Evolutionary conservation across 2,113 vertebrate species (phyloP).

Genomic region (Candoia aspera): DNA sequence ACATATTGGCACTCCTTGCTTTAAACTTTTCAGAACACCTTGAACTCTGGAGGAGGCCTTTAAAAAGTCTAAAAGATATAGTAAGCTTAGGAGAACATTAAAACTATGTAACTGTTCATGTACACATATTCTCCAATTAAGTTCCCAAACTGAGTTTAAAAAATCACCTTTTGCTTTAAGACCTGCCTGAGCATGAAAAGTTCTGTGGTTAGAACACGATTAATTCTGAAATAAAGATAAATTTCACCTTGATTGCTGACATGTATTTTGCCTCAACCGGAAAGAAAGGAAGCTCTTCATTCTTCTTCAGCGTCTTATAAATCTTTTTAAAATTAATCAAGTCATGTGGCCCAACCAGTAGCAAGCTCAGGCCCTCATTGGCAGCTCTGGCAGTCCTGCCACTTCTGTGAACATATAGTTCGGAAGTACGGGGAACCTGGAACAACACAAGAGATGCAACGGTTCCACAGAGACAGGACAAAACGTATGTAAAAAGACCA

Average conservation of each 20-base stretch:
- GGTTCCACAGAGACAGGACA: neutral
- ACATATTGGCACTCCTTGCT: neutral
- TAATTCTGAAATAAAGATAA: neutral
- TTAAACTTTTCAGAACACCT: neutral
- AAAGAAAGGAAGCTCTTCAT: slow-evolving; percentile 88
- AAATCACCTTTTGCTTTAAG: slow-evolving; percentile 16
- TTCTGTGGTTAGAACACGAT: neutral
- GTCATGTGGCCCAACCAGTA: slow-evolving; percentile 91
- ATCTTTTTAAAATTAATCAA: slow-evolving; percentile 92
- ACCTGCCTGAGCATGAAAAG: accelerated
- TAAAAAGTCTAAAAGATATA: neutral
- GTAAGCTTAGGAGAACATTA: neutral
- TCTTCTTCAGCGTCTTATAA: slow-evolving; percentile 86
- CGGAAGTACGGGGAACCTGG: slow-evolving; percentile 92
- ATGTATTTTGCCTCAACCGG: slow-evolving; percentile 87
- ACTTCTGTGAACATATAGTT: slow-evolving; percentile 93
- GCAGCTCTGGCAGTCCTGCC: slow-evolving; percentile 92
- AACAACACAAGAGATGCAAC: neutral
- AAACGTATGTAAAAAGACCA: neutral
- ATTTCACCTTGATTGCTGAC: slow-evolving; percentile 85
- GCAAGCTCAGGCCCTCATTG: slow-evolving; percentile 87
- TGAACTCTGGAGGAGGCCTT: neutral
- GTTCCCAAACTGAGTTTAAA: neutral
- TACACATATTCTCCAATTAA: neutral
- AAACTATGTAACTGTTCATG: neutral